Base-by-base conservation (phyloP, 2,888 invertebrate species). In the Temnothorax ravouxi region DNA sequence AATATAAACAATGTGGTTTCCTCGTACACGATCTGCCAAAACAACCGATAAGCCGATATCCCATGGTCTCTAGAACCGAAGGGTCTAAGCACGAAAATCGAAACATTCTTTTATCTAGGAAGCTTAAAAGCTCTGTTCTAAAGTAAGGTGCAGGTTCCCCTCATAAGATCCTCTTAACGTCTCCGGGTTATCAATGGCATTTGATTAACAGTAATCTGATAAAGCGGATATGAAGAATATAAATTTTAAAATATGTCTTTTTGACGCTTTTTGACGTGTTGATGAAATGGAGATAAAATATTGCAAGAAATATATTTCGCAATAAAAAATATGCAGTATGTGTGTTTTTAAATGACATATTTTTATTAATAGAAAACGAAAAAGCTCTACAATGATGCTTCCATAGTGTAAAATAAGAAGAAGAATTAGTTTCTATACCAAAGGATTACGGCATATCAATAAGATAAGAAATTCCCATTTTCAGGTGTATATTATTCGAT, bases 31-130 rank as follows among this genome's bases (percentile, higher is more conserved):
- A 38, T 64, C 34, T 80, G 61, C 75, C 44, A 47, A 56, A 80
- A 64, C 56, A 44, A 18, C 80, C 85, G 83, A 87, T 87, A 87
- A 87, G 34, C 77, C 87, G 80, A 87, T 87, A 87, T 79, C 64
- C 52, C 61, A 83, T 72, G 81, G 83, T 75, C 83, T 69, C 15
- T 62, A 59, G 38, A 69, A 59, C 38, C 25, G 38, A 79, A 71
- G 56, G 34, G 59, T 79, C 72, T 72, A 47, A 47, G 34, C 47
- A 59, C 25, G 25, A 72, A 59, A 72, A 80, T 59, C 59, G 72
- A 80, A 72, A 72, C 79, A 80, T 47, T 72, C 47, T 47, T 72
- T 72, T 44, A 38, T 72, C 72, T 38, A 59, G 25, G 25, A 38
- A 80, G 59, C 79, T 80, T 59, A 72, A 80, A 71, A 72, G 72